Percentiles rank a stretch among this genome's conserved stretches.
Conservation (phyloP, 2,888 invertebrate species). For the Eulithis prunata region DNA sequence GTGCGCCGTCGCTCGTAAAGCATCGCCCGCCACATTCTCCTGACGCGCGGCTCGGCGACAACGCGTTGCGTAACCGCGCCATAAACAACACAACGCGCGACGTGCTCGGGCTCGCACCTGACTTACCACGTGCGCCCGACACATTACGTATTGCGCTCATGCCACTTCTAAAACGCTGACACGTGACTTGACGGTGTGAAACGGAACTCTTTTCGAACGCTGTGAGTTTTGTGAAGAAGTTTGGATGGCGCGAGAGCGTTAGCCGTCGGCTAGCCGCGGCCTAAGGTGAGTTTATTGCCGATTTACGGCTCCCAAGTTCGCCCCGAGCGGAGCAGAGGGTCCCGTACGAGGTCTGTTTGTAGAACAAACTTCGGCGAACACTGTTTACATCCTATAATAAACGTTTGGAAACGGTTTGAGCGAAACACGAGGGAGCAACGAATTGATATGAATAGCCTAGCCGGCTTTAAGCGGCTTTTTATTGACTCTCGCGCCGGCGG, state of each 20-base stretch:
- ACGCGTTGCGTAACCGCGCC: conserved; percentile 84
- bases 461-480: conserved; percentile 35
- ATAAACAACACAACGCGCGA: conserved; percentile 74
- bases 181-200: conserved; percentile 80
- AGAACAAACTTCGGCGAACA: conserved; percentile 72
- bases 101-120: conserved; percentile 73
- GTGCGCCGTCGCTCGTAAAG: conserved; percentile 82
- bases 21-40: conserved; percentile 83
- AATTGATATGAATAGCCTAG: conserved; percentile 55
- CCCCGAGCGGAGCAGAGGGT: conserved; percentile 63
- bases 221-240: conserved; percentile 81
- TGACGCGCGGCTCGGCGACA: conserved; percentile 83
- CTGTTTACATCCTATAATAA: conserved; percentile 52
- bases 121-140: conserved; percentile 75
- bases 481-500: conserved; percentile 36
- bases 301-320: conserved; percentile 75
- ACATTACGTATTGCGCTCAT: conserved; percentile 81
- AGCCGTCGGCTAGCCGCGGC: conserved; percentile 79
- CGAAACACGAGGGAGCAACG: conserved; percentile 43
- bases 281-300: conserved; percentile 83
- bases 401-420: conserved; percentile 54
- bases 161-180: conserved; percentile 78
- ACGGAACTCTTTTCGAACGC: conserved; percentile 67
- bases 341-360: conserved; percentile 65
- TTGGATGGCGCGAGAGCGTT: conserved; percentile 76